phyloP scores from a whole-genome alignment of 2,888 invertebrate species.

The Horisme vitalbata region DNA sequence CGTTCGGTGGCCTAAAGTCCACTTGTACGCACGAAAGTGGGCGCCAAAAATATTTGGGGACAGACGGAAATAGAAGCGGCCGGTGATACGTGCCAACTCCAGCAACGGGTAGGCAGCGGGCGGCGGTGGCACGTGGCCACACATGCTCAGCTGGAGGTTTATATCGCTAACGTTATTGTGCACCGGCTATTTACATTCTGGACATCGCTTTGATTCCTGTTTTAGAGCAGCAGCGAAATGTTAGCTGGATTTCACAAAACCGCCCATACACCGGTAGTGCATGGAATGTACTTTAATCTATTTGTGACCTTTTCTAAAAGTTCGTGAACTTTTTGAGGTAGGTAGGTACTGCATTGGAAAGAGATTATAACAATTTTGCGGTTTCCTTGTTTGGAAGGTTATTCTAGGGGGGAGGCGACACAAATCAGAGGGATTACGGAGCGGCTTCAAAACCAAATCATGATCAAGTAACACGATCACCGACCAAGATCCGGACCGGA shows the following conservation, averaged over 20 bases:
- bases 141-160: conserved; percentile 48
- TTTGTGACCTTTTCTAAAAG: not conserved
- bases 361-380: not conserved
- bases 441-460: conserved; percentile 43
- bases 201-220: conserved; percentile 31
- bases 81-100: conserved; percentile 72
- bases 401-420: not conserved
- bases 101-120: conserved; percentile 56
- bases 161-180: conserved; percentile 37
- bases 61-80: conserved; percentile 72
- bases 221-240: conserved; percentile 27
- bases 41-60: conserved; percentile 79
- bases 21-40: conserved; percentile 69
- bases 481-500: conserved; percentile 56
- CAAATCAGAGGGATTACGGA: conserved; percentile 3
- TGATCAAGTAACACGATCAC: conserved; percentile 51
- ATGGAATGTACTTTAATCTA: conserved; percentile 1
- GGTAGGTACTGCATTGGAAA: not conserved
- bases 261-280: conserved; percentile 4
- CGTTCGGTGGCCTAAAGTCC: conserved; percentile 50
- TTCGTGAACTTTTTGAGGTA: not conserved
- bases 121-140: conserved; percentile 62
- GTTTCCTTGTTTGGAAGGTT: not conserved
- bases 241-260: conserved; percentile 17
- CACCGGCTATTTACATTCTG: conserved; percentile 30